phyloP scores from a whole-genome alignment of 2,888 invertebrate genomes.

The Leptopilina myrica region DNA sequence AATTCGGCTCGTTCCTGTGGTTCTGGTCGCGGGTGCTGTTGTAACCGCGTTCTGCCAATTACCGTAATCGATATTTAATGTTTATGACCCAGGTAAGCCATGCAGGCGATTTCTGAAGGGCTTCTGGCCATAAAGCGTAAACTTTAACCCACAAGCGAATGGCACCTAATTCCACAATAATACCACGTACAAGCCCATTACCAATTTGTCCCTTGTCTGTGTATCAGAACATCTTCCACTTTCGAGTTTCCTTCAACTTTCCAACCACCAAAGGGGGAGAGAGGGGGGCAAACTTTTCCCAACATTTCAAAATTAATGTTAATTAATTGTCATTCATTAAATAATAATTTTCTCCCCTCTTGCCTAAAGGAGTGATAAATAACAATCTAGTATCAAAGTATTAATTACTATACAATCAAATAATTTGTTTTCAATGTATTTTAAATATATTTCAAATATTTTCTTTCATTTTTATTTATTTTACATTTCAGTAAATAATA shows the following conservation, averaged over 20 bases:
- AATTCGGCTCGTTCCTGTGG: slow-evolving; percentile 54
- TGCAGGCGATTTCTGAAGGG: slow-evolving; percentile 32
- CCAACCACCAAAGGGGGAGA: slow-evolving; percentile 7
- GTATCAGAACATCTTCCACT: slow-evolving; percentile 1
- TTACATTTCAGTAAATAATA: no score
- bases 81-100: slow-evolving; percentile 58
- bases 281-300: background rate
- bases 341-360: no score
- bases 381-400: no score
- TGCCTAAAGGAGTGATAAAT: no score
- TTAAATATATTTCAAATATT: no score
- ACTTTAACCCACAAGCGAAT: slow-evolving; percentile 46
- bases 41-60: slow-evolving; percentile 62
- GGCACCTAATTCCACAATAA: slow-evolving; percentile 43
- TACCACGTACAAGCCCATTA: slow-evolving; percentile 35
- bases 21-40: slow-evolving; percentile 41
- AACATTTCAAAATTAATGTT: background rate
- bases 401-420: no score
- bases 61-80: slow-evolving; percentile 69
- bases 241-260: slow-evolving; percentile 1
- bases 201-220: slow-evolving; percentile 22
- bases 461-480: no score
- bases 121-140: slow-evolving; percentile 42
- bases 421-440: no score
- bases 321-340: no score